Evolutionary conservation across 2,113 vertebrate species (phyloP).

Genomic region (Microcebus jonahi): DNA sequence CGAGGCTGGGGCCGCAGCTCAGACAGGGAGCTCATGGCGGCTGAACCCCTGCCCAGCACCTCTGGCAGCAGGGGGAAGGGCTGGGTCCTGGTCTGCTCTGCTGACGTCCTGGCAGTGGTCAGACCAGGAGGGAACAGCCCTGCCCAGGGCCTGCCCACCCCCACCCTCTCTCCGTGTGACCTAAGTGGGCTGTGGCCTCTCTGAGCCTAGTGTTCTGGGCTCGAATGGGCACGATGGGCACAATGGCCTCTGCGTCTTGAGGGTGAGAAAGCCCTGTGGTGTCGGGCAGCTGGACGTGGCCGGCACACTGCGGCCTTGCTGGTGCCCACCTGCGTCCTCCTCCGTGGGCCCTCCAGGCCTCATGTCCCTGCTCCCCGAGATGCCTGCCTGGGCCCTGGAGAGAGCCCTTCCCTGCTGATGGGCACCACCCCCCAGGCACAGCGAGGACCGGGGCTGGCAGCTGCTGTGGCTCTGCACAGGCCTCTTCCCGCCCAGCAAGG

Average conservation of each 20-base stretch:
- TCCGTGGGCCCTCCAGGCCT: not conserved
- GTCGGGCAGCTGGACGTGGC: fast-evolving
- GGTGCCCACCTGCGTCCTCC: not conserved
- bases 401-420: not conserved
- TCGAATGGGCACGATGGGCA: not conserved
- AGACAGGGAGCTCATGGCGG: not conserved
- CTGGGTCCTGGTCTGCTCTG: not conserved
- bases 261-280: not conserved
- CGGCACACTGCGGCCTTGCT: no score
- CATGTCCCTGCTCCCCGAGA: not conserved
- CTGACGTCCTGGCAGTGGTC: not conserved
- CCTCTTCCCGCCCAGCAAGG: conserved; percentile 92
- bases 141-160: not conserved
- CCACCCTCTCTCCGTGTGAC: not conserved
- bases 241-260: fast-evolving
- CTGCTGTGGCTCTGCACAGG: conserved; percentile 97
- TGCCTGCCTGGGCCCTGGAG: not conserved
- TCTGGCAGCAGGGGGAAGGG: fast-evolving
- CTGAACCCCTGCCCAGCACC: not conserved
- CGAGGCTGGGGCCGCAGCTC: not conserved
- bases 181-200: not conserved
- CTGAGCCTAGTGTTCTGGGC: not conserved
- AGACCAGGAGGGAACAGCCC: no score
- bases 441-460: conserved; percentile 94
- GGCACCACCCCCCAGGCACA: conserved; percentile 85